Percentiles rank a stretch among this genome's conserved stretches.
Evolutionary conservation across 1,140 invertebrate genomes (phyloP).

Genomic region (Lepeophtheirus salmonis): DNA sequence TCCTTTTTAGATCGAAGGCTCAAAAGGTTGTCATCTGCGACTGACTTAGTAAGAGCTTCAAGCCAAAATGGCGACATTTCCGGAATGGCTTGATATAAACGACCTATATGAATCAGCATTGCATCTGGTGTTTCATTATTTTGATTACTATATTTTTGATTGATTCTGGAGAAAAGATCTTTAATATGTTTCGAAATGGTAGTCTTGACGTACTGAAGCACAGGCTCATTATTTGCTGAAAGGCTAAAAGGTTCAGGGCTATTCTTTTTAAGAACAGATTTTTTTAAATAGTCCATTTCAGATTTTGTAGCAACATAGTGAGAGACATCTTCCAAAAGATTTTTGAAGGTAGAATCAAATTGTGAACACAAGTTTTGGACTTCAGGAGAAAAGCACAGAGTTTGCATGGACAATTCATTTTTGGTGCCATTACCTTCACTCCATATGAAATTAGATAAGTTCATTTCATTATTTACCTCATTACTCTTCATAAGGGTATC

Average conservation of each 20-base stretch:
- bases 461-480: background rate
- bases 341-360: background rate
- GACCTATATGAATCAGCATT: background rate
- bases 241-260: background rate
- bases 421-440: background rate
- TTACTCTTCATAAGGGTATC: background rate
- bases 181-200: background rate
- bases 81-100: slow-evolving; percentile 3
- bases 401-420: background rate
- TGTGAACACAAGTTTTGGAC: background rate
- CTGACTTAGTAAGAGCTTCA: too few species aligned
- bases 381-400: background rate
- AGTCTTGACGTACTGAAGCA: background rate
- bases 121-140: background rate
- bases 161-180: background rate
- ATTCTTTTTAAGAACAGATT: background rate
- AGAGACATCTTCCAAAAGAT: background rate
- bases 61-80: background rate
- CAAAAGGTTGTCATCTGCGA: too few species aligned
- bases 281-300: background rate
- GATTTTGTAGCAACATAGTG: background rate
- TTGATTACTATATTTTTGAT: background rate
- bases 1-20: too few species aligned
- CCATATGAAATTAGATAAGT: background rate
- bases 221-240: background rate